A percentile compares a stretch with the other conserved stretches of the same genome.
These are phyloP conservation scores for Aphidoletes aphidimyza DNA, from an alignment of 2,888 invertebrate genomes.

Conservation along the genomic window DNA sequence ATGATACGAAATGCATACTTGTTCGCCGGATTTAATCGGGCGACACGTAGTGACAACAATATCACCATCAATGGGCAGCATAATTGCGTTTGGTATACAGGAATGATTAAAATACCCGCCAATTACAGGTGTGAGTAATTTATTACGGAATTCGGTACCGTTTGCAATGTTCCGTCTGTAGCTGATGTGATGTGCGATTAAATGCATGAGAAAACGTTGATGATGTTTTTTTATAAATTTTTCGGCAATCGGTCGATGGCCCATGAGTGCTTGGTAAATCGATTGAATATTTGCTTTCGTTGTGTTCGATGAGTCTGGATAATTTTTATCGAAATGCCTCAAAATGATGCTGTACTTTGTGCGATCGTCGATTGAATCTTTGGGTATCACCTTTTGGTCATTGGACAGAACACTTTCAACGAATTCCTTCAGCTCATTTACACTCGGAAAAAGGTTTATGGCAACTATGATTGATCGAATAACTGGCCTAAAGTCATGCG, in stretches of 20 bases:
- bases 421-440: not conserved
- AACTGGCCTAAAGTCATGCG: not conserved
- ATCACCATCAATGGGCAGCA: slow-evolving; percentile 28
- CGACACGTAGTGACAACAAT: not conserved
- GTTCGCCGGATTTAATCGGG: slow-evolving; percentile 53
- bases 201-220: slow-evolving; percentile 35
- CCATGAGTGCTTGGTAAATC: not conserved
- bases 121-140: not conserved
- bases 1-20: slow-evolving; percentile 52
- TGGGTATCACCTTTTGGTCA: not conserved
- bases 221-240: not conserved
- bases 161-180: not conserved
- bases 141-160: not conserved
- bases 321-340: slow-evolving; percentile 1
- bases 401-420: not conserved
- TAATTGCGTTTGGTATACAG: not conserved
- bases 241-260: not conserved
- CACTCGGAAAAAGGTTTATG: not conserved
- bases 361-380: not conserved
- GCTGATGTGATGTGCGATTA: slow-evolving; percentile 33
- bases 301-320: not conserved
- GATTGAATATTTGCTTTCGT: not conserved
- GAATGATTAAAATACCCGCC: slow-evolving; percentile 52
- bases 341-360: not conserved
- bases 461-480: not conserved